These are phyloP conservation scores for Cartodere bifasciata DNA, from an alignment of 2,888 invertebrate genomes.

Conservation along the genomic window DNA sequence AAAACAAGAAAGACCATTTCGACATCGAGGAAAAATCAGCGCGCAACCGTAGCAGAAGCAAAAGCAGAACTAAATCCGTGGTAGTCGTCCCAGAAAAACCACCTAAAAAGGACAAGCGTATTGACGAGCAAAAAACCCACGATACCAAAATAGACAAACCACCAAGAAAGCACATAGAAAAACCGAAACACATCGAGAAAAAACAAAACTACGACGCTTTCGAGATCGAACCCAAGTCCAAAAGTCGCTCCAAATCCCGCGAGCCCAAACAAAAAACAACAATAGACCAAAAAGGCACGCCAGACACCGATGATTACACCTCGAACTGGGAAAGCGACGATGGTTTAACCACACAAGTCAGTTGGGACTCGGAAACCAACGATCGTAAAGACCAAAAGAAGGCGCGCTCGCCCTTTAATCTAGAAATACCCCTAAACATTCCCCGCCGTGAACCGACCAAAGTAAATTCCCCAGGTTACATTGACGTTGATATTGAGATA, in stretches of 20 bases:
- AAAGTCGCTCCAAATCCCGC: too few species aligned
- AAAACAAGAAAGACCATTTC: too few species aligned
- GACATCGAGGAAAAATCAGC: too few species aligned
- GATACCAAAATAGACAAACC: too few species aligned
- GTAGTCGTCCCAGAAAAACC: too few species aligned
- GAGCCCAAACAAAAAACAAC: neutral
- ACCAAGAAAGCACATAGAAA: too few species aligned
- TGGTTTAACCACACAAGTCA: conserved; percentile 15
- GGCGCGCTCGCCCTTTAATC: neutral
- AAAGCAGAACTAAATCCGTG: too few species aligned
- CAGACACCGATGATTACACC: conserved; percentile 21
- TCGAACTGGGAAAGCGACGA: conserved; percentile 21
- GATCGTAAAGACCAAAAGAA: conserved; percentile 17
- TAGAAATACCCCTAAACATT: conserved; percentile 10
- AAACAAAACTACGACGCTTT: neutral
- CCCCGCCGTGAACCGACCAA: conserved; percentile 4
- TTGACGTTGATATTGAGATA: conserved; percentile 15
- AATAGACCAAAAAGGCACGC: conserved; percentile 13
- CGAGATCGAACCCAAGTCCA: too few species aligned
- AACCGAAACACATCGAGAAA: neutral
- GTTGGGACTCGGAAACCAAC: conserved; percentile 26
- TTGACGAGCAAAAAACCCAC: too few species aligned
- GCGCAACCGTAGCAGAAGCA: too few species aligned
- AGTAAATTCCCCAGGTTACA: conserved; percentile 7
- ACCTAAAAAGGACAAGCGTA: too few species aligned